Percentiles rank a stretch among this genome's conserved stretches.
These are phyloP conservation scores for Nematolebias whitei DNA, from an alignment of 2,113 vertebrate species.

Conservation along the genomic window DNA sequence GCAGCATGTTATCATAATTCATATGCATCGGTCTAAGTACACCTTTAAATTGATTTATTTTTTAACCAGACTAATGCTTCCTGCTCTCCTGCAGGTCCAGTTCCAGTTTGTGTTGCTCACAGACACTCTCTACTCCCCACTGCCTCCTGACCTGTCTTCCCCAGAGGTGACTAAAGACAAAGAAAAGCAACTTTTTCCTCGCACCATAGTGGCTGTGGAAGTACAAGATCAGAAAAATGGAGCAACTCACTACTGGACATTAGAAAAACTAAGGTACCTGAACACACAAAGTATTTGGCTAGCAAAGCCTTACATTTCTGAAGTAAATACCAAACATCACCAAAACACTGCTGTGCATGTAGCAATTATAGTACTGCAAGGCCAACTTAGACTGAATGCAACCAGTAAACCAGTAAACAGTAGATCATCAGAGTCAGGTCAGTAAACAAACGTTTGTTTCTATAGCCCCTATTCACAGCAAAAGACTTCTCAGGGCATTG, in stretches of 20 bases:
- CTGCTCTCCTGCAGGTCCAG: constrained; percentile 85
- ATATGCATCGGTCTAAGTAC: neutral
- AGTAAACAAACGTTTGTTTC: too few species aligned
- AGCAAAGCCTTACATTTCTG: neutral
- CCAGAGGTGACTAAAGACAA: constrained; percentile 86
- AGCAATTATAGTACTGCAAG: neutral
- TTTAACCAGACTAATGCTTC: neutral
- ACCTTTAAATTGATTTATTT: neutral
- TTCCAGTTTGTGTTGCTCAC: constrained; percentile 98
- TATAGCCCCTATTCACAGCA: too few species aligned
- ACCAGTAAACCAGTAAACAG: too few species aligned
- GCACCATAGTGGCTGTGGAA: constrained; percentile 95
- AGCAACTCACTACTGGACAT: constrained; percentile 96
- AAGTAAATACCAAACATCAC: too few species aligned
- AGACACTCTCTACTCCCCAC: constrained; percentile 93
- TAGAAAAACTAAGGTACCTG: constrained; percentile 92
- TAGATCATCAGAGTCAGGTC: too few species aligned
- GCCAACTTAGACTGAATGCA: too few species aligned
- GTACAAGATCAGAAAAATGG: constrained; percentile 98
- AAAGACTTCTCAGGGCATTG: too few species aligned
- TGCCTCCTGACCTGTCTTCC: constrained; percentile 91
- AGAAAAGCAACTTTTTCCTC: constrained; percentile 89
- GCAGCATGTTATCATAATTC: neutral
- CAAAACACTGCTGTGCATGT: neutral
- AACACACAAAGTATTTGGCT: neutral